Conservation (phyloP, 2,113 vertebrate species). For the Ardeotis arabs region DNA sequence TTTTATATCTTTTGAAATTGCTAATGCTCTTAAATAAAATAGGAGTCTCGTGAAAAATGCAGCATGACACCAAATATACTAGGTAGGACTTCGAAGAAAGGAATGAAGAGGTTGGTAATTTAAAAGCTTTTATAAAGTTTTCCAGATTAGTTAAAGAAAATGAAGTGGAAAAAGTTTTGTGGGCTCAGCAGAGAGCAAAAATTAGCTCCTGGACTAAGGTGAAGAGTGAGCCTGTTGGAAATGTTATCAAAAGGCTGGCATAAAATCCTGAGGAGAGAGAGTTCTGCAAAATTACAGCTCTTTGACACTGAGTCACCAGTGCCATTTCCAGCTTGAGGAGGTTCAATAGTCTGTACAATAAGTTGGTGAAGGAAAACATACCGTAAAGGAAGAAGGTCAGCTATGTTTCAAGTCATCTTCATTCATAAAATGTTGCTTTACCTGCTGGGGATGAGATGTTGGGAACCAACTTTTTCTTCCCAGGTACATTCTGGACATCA, state of each 20-base stretch:
- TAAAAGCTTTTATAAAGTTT: neutral
- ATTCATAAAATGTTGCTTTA: neutral
- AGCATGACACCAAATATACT: neutral
- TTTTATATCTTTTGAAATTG: slow-evolving; percentile 41
- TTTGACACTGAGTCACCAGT: neutral
- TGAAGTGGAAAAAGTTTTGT: neutral
- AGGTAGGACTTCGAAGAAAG: neutral
- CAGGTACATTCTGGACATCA: neutral
- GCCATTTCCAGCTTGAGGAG: no score
- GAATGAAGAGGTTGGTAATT: neutral
- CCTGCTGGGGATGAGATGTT: neutral
- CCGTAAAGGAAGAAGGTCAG: neutral
- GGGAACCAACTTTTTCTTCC: neutral
- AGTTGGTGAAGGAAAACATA: neutral
- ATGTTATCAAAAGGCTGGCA: neutral
- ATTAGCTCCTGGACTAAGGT: neutral
- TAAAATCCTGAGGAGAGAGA: neutral
- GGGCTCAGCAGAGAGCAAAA: neutral
- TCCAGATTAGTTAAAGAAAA: neutral
- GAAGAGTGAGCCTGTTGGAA: neutral
- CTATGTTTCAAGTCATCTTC: neutral
- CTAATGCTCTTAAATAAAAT: slow-evolving; percentile 37
- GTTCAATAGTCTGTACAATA: neutral
- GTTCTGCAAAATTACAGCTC: neutral
- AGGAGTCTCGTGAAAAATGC: neutral